These are phyloP conservation scores for Porites rus DNA, from an alignment of 92 coral and sea anemone genomes.

Conservation along the genomic window DNA sequence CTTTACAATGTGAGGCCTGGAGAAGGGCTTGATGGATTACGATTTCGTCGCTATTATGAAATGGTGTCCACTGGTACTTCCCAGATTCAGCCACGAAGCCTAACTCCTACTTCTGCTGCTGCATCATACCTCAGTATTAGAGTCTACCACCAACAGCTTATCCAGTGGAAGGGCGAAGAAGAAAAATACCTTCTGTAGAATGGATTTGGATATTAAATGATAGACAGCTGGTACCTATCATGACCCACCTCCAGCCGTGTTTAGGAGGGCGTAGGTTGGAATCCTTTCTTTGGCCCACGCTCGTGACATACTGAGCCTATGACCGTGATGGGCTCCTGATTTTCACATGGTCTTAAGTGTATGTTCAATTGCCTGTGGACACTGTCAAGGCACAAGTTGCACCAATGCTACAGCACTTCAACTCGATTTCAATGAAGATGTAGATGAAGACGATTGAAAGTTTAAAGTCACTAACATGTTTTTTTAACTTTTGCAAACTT, in stretches of 20 bases:
- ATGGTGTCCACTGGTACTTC: conserved; percentile 35
- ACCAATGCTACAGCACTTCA: conserved; percentile 20
- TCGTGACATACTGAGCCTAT: not conserved
- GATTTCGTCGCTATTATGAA: conserved; percentile 22
- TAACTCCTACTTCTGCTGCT: conserved; percentile 14
- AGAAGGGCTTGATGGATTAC: conserved; percentile 19
- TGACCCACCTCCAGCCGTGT: conserved; percentile 21
- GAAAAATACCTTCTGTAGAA: conserved; percentile 3
- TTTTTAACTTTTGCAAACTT: not conserved
- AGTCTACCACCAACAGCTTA: conserved; percentile 12
- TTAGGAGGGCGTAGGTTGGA: too few relatives aligned
- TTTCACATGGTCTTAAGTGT: conserved; percentile 3
- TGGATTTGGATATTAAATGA: conserved; percentile 26
- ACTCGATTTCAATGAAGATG: not conserved
- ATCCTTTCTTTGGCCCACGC: too few relatives aligned
- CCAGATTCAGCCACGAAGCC: conserved; percentile 22
- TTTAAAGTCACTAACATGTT: not conserved
- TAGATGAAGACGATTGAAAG: not conserved
- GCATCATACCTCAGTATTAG: conserved; percentile 32
- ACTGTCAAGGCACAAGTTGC: conserved; percentile 55
- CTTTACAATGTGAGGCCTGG: conserved; percentile 45
- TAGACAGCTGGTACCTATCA: conserved; percentile 9
- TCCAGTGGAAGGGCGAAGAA: conserved; percentile 40
- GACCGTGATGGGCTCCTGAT: too few relatives aligned
- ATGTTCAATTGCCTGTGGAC: conserved; percentile 49